A percentile compares a stretch with the other conserved stretches of the same genome.
phyloP scores from a whole-genome alignment of 2,797 vertebrate genomes.

The Sitta carolinensis region DNA sequence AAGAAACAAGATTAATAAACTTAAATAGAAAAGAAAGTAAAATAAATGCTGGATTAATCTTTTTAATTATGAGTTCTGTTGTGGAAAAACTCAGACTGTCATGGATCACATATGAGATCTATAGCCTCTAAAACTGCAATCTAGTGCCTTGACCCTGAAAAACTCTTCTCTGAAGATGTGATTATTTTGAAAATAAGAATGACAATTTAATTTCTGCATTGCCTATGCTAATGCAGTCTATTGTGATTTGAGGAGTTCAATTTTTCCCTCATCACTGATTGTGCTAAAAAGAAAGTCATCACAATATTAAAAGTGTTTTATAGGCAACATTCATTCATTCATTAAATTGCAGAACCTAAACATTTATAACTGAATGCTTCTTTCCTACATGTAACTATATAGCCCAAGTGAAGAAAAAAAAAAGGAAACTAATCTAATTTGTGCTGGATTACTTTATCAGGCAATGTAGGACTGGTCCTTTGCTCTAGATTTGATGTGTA shows the following conservation, averaged over 20 bases:
- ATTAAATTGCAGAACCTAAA: neutral
- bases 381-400: neutral
- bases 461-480: neutral
- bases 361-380: rapidly evolving
- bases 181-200: neutral
- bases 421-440: neutral
- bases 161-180: neutral
- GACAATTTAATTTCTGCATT: neutral
- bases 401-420: neutral
- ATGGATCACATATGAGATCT: neutral
- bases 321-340: neutral
- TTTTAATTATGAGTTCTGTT: neutral
- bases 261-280: neutral
- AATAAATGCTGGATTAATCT: neutral
- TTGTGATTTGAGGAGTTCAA: neutral
- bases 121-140: neutral
- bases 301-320: neutral
- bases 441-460: neutral
- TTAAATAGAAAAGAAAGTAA: neutral
- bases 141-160: neutral
- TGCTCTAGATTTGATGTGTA: neutral
- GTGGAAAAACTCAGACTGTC: neutral
- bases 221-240: neutral
- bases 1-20: neutral
- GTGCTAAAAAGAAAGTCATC: neutral